phyloP scores from a whole-genome alignment of 2,113 vertebrate species.

The Mystacornis crossleyi region DNA sequence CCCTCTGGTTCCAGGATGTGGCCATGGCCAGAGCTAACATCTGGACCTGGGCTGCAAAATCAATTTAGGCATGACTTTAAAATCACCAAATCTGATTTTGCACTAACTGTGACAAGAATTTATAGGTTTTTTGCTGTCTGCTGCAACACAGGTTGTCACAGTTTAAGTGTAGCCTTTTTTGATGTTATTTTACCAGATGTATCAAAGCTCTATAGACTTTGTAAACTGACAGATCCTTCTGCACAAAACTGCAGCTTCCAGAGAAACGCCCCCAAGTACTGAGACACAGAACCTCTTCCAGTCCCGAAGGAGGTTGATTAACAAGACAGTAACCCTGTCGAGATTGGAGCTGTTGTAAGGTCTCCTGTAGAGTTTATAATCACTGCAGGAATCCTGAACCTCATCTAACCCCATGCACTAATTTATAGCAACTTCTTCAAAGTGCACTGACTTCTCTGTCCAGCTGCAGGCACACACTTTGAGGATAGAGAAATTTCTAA shows the following conservation, averaged over 20 bases:
- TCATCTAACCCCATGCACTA: slow-evolving; percentile 15
- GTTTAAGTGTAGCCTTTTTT: not conserved
- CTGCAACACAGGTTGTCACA: not conserved
- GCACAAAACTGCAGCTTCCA: not conserved
- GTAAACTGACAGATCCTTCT: not conserved
- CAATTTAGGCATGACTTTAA: not conserved
- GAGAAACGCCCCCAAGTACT: not conserved
- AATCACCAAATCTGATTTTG: not conserved
- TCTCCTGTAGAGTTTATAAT: slow-evolving; percentile 37
- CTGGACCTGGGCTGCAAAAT: not conserved
- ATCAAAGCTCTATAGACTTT: not conserved
- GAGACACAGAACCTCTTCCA: not conserved
- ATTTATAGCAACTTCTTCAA: slow-evolving; percentile 27
- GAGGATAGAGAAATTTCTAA: not conserved
- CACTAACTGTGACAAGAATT: not conserved
- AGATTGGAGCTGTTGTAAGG: not conserved
- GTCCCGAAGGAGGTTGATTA: slow-evolving; percentile 48
- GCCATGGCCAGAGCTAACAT: not conserved
- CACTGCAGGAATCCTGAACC: slow-evolving; percentile 38
- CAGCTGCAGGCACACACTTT: not conserved
- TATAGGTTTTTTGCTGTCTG: not conserved
- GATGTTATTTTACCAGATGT: not conserved
- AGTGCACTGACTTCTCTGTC: not conserved
- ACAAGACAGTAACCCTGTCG: slow-evolving; percentile 15
- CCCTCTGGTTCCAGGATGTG: not conserved